Evolutionary conservation across 30 jellyfish, hydroid and myxozoan genomes (phyloP).

Genomic region (Rhopilema esculentum): DNA sequence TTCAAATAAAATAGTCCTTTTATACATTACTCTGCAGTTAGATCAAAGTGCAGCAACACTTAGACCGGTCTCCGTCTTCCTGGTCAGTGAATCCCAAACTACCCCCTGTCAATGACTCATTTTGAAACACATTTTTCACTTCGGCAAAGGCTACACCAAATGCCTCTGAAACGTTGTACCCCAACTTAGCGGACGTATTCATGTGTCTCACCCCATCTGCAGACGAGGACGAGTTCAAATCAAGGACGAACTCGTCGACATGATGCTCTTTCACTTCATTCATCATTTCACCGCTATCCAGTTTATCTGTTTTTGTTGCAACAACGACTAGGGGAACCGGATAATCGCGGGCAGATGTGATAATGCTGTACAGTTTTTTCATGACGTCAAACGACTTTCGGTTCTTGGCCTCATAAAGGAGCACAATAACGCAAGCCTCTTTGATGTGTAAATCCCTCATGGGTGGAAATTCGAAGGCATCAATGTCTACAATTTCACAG

Average conservation of each 20-base stretch:
- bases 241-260: constrained; percentile 53
- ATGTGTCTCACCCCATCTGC: constrained; percentile 41
- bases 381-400: constrained; percentile 57
- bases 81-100: neutral
- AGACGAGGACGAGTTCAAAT: constrained; percentile 22
- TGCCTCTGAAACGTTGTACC: constrained; percentile 43
- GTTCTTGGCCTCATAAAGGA: constrained; percentile 52
- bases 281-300: constrained; percentile 47
- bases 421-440: constrained; percentile 43
- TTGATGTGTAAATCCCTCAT: constrained; percentile 56
- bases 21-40: no score
- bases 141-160: constrained; percentile 30
- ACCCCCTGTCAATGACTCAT: constrained; percentile 9
- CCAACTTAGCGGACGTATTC: constrained; percentile 52
- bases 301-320: constrained; percentile 60
- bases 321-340: constrained; percentile 50
- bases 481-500: constrained; percentile 53
- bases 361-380: constrained; percentile 41
- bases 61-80: neutral
- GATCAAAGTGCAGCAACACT: neutral
- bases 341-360: constrained; percentile 29
- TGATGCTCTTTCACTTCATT: constrained; percentile 26
- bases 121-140: constrained; percentile 3
- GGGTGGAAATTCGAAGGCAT: constrained; percentile 69
- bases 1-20: no score